Evolutionary conservation across 2,888 invertebrate genomes (phyloP).

Genomic region (Apamea epomidion): DNA sequence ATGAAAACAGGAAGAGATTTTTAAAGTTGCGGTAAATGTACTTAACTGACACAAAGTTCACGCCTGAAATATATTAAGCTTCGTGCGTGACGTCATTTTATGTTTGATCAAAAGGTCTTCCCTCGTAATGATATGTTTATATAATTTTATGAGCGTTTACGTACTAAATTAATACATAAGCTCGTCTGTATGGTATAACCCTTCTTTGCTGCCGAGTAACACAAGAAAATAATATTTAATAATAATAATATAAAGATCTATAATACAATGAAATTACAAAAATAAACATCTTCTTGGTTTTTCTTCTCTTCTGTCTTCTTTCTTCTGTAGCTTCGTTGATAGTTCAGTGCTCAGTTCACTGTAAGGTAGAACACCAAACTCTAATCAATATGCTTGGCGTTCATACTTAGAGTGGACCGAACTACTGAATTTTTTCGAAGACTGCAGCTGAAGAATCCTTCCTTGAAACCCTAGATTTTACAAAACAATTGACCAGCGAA

Average conservation of each 20-base stretch:
- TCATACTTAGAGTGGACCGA: conserved; percentile 97
- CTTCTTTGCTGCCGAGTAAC: neutral
- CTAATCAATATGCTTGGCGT: conserved; percentile 95
- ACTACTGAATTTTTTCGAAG: conserved; percentile 55
- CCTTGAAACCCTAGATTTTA: conserved; percentile 28
- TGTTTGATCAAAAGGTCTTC: conserved; percentile 23
- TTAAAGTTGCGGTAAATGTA: conserved; percentile 32
- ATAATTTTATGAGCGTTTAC: conserved; percentile 13
- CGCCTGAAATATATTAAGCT: conserved; percentile 36
- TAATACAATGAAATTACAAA: neutral
- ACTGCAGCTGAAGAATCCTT: neutral
- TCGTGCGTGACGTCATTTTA: conserved; percentile 16
- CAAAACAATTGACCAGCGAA: conserved; percentile 22
- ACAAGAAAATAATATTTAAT: too few species aligned
- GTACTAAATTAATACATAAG: conserved; percentile 15
- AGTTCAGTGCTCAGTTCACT: conserved; percentile 93
- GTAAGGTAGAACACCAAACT: conserved; percentile 99
- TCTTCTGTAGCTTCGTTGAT: conserved; percentile 49
- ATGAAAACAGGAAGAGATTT: conserved; percentile 38
- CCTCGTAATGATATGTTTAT: conserved; percentile 5
- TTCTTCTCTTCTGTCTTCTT: conserved; percentile 24
- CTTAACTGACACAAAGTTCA: conserved; percentile 20
- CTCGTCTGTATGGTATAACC: conserved; percentile 1
- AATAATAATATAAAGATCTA: neutral
- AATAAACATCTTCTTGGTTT: neutral